Percentiles rank a stretch among this genome's conserved stretches.
These are phyloP conservation scores for Corapipo altera DNA, from an alignment of 2,113 vertebrate species.

Conservation along the genomic window DNA sequence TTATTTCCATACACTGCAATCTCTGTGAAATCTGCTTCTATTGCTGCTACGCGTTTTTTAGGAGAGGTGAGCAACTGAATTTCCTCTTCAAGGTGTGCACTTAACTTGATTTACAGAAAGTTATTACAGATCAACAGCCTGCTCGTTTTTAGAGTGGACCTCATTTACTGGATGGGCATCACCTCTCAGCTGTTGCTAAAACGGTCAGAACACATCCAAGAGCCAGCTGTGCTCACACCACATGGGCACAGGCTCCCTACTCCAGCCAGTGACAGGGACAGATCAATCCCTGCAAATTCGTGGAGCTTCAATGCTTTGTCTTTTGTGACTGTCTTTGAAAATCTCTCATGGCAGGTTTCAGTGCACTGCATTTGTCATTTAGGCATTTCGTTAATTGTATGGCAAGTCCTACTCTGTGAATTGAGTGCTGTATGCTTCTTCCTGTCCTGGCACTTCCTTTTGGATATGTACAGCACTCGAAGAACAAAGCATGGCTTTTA, in stretches of 20 bases:
- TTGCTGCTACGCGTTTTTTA: background rate
- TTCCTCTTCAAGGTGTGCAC: background rate
- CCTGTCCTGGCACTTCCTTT: background rate
- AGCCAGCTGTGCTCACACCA: background rate
- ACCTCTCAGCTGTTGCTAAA: background rate
- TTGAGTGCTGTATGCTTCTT: background rate
- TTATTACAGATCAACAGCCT: background rate
- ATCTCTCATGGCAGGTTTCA: background rate
- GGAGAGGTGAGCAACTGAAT: background rate
- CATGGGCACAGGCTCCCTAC: background rate
- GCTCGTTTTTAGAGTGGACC: background rate
- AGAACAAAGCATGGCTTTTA: background rate
- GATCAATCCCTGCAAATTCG: background rate
- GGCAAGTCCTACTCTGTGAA: background rate
- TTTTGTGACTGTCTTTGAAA: background rate
- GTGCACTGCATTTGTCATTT: background rate
- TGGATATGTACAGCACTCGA: background rate
- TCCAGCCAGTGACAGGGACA: background rate
- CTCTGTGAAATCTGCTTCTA: background rate
- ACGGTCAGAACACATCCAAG: background rate
- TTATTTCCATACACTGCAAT: background rate
- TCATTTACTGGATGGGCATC: background rate
- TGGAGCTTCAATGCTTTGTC: background rate
- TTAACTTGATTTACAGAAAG: background rate
- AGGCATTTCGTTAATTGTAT: background rate